phyloP scores from a whole-genome alignment of 2,797 vertebrate species.

The Neopelma chrysocephalum region DNA sequence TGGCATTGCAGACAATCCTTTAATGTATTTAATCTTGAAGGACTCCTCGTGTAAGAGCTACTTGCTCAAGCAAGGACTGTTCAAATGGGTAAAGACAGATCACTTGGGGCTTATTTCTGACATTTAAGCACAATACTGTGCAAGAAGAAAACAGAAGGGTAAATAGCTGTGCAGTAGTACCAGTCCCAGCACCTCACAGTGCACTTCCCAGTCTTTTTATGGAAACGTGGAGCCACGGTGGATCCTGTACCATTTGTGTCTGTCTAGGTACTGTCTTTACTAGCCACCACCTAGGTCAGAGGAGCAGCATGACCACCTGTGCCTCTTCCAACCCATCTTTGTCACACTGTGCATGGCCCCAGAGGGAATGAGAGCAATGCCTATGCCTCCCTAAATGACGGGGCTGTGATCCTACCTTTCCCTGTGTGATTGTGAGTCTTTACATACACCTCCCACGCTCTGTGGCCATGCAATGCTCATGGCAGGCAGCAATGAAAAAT shows the following conservation, averaged over 20 bases:
- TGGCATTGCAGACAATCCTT: conserved; percentile 3
- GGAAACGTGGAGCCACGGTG: neutral
- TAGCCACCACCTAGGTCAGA: accelerated
- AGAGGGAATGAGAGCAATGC: neutral
- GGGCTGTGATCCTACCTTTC: neutral
- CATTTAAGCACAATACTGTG: neutral
- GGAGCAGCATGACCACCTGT: neutral
- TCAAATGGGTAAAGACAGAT: conserved; percentile 1
- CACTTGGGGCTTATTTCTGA: neutral
- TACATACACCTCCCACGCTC: accelerated
- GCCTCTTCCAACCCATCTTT: neutral
- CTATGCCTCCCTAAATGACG: accelerated
- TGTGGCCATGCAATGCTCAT: accelerated
- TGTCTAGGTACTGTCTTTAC: neutral
- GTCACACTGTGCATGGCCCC: neutral
- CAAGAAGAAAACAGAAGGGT: neutral
- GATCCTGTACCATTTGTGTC: neutral
- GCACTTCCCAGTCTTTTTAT: neutral
- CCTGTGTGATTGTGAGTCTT: neutral
- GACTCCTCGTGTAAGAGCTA: neutral
- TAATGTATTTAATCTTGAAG: conserved; percentile 44
- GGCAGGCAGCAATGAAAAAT: accelerated
- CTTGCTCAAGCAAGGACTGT: neutral
- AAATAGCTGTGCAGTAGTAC: neutral
- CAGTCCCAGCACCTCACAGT: neutral